Evolutionary conservation across 2,797 vertebrate genomes (phyloP).

Genomic region (Taenioides sp.): DNA sequence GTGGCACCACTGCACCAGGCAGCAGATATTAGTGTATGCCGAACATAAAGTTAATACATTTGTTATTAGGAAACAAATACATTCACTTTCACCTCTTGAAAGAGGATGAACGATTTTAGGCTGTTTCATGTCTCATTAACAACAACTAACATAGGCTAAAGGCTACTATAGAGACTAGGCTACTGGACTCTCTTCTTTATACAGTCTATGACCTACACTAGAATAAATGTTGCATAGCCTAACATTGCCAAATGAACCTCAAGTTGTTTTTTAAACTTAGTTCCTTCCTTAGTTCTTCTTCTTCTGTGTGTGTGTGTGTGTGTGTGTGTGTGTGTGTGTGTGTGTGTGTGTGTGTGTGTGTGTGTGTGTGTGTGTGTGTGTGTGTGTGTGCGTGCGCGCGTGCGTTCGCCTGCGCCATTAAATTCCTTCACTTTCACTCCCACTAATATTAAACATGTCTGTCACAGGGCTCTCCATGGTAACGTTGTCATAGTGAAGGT

Average conservation of each 20-base stretch:
- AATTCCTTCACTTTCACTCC: not conserved
- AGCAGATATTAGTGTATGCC: not conserved
- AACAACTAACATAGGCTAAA: too few species aligned
- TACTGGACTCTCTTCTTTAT: too few species aligned
- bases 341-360: too few species aligned
- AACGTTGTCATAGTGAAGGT: conserved; percentile 69
- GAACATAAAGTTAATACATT: not conserved
- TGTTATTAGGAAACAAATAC: not conserved
- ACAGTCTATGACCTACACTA: too few species aligned
- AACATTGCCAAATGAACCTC: not conserved
- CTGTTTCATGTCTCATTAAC: too few species aligned
- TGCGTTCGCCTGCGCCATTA: not conserved
- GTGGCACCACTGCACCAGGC: not conserved
- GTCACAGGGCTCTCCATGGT: conserved; percentile 59
- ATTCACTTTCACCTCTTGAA: not conserved
- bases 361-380: too few species aligned
- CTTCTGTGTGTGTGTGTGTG: too few species aligned
- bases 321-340: too few species aligned
- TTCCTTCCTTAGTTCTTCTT: not conserved
- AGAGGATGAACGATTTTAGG: not conserved
- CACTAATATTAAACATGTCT: conserved; percentile 11
- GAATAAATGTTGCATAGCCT: not conserved
- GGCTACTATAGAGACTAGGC: too few species aligned
- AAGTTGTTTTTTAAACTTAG: not conserved
- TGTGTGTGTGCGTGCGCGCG: too few species aligned